Percentiles rank a stretch among this genome's conserved stretches.
phyloP scores from a whole-genome alignment of 2,113 vertebrate species.

The Actenoides hombroni region DNA sequence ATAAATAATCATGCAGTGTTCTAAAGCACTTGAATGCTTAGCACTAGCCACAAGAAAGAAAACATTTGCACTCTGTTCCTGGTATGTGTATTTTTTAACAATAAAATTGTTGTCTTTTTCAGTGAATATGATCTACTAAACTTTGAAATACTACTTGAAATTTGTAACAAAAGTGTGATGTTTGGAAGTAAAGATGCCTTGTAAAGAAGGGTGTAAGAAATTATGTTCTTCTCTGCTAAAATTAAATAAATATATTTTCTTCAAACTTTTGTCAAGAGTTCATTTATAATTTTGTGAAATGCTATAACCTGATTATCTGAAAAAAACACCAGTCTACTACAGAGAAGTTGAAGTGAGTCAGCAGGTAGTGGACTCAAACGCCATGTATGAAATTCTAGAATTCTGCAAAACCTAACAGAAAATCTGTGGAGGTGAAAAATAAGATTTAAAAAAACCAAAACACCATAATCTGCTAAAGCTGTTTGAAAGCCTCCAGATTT shows the following conservation, averaged over 20 bases:
- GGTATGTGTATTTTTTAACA: neutral
- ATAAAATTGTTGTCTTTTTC: neutral
- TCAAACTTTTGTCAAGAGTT: neutral
- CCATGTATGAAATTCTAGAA: neutral
- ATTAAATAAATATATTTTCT: conserved; percentile 39
- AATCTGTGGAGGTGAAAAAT: neutral
- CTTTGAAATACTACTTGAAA: neutral
- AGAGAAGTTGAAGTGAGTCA: neutral
- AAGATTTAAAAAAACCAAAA: neutral
- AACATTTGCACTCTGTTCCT: neutral
- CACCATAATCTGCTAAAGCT: neutral
- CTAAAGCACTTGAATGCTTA: neutral
- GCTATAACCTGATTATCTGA: neutral
- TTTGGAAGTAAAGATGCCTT: neutral
- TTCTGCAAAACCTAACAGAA: neutral
- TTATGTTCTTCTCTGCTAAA: neutral
- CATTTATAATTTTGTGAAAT: neutral
- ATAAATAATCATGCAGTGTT: neutral
- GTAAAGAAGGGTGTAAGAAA: neutral
- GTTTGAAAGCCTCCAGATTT: neutral
- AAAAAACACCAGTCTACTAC: neutral
- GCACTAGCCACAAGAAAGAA: neutral
- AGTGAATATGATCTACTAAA: neutral
- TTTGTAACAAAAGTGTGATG: neutral
- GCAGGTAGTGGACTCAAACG: neutral